phyloP scores from a whole-genome alignment of 2,797 vertebrate species.

The Pristis pectinata region DNA sequence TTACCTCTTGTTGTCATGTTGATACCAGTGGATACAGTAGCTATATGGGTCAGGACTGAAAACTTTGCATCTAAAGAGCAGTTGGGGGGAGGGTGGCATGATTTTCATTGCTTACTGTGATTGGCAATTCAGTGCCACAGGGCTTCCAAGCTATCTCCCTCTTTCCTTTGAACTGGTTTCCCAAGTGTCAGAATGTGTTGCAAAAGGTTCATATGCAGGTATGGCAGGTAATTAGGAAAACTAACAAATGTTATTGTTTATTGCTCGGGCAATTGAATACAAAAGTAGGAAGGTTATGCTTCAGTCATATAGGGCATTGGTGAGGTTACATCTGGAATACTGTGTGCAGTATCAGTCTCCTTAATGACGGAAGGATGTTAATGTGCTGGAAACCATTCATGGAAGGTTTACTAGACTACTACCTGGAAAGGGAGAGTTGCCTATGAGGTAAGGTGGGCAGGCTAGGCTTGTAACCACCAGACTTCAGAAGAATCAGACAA shows the following conservation, averaged over 20 bases:
- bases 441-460: no score
- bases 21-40: neutral
- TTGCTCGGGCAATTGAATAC: neutral
- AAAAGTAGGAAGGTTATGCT: neutral
- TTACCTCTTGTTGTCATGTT: neutral
- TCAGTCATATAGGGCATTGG: neutral
- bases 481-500: no score
- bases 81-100: neutral
- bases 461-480: no score
- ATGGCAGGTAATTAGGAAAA: no score
- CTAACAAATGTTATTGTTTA: no score
- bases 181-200: neutral
- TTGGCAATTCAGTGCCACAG: neutral
- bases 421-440: no score
- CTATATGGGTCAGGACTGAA: neutral
- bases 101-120: neutral
- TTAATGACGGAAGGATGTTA: no score
- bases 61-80: neutral
- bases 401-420: no score
- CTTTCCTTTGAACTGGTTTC: neutral
- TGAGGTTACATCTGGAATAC: no score
- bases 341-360: no score
- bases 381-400: no score
- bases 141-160: neutral
- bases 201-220: neutral